These are phyloP conservation scores for Ceyx melanurus DNA, from an alignment of 2,113 vertebrate species.

Conservation along the genomic window DNA sequence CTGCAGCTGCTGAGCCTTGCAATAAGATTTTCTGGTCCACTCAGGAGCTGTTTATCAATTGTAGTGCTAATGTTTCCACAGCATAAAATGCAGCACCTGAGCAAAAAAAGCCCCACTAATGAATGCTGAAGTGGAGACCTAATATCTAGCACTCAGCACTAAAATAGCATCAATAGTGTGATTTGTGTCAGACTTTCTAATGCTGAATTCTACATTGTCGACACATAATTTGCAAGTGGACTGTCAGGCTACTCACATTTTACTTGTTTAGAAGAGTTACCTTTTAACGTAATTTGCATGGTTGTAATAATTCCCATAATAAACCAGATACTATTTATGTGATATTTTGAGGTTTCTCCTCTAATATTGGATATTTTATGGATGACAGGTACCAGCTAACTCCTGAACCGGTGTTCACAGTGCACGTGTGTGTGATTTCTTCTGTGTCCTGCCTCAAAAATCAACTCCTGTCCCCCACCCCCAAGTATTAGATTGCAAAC, in stretches of 20 bases:
- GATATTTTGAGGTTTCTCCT: background rate
- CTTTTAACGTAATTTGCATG: background rate
- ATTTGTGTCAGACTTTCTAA: background rate
- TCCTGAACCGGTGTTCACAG: background rate
- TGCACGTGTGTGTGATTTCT: background rate
- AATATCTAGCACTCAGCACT: background rate
- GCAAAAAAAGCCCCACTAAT: background rate
- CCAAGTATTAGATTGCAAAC: background rate
- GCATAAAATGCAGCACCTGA: background rate
- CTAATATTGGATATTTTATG: background rate
- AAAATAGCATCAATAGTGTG: background rate
- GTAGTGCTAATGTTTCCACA: background rate
- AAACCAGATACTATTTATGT: background rate
- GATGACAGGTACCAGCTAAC: background rate
- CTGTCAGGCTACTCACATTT: background rate
- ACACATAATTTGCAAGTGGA: background rate
- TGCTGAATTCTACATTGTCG: background rate
- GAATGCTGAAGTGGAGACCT: background rate
- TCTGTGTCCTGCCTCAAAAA: background rate
- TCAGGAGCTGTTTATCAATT: background rate
- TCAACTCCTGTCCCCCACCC: accelerated
- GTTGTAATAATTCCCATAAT: background rate
- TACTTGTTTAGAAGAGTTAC: background rate
- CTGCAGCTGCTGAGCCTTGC: background rate
- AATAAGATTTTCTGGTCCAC: background rate